Evolutionary conservation across 1,140 invertebrate species (phyloP), one percentile per base, ranked within the genome.

Genomic region (Aplysia californica): DNA sequence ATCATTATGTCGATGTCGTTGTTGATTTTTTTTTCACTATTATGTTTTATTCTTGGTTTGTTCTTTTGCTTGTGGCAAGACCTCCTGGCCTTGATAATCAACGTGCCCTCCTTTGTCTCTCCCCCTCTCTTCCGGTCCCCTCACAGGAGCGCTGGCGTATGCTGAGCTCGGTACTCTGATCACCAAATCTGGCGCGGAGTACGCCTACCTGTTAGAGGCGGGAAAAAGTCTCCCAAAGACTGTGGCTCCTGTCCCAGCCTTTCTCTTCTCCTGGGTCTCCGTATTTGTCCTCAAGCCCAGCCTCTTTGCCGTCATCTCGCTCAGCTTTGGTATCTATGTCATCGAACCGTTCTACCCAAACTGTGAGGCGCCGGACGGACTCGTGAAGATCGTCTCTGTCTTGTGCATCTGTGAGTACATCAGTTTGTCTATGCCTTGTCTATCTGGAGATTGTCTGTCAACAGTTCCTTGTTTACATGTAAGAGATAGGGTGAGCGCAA

Each of bases 251-350:
- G 75, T 87, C 41, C 87, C 87, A 44, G 84, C 86, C 20, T 88
- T 83, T 78, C 74, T 88, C 0, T 88, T 81, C 80, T 80, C 84
- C 66, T 88, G 86, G 86, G 78, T 96, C 2, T 94, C 94, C 79
- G 61, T 96, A 59, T 92, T 96, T 33, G 91, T 90, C 18, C 86
- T 86, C 20, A 81, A 85, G 55, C 90, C 96, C 2, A 92, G 95
- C 39, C 85, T 88, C 66, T 96, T 97, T 89, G 96, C 97, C 26
- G 96, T 98, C 69, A 96, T 97, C 91, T 94, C 95, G 3, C 91
- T 98, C 50, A 97, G 96, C 41, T 96, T 98, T 90, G 95, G 96
- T 0, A 94, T 95, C 79, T 98, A 98, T 87, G 92, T 96, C n/a
- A 90, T 97, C 21, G 93, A 96, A 83, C 96, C 96, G 2, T 94